phyloP scores from a whole-genome alignment of 92 coral and sea anemone genomes.

The Siderastrea siderea region DNA sequence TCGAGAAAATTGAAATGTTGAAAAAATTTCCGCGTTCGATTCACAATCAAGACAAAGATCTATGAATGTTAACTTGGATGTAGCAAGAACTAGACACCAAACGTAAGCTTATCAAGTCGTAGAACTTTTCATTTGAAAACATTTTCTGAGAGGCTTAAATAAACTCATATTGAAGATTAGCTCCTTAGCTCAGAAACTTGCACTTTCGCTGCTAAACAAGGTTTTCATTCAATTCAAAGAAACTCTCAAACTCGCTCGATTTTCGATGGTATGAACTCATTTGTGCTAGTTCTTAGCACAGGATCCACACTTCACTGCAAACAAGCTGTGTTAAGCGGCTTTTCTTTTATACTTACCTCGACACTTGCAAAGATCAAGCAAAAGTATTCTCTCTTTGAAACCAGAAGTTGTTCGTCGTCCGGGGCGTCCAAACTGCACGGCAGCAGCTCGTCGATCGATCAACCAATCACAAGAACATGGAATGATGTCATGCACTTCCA shows the following conservation, averaged over 20 bases:
- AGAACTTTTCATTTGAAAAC: too few relatives aligned
- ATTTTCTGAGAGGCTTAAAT: not conserved
- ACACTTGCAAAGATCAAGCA: not conserved
- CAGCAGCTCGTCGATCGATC: not conserved
- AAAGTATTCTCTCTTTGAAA: not conserved
- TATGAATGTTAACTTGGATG: too few relatives aligned
- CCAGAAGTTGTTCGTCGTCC: not conserved
- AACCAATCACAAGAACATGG: not conserved
- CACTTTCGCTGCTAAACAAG: too few relatives aligned
- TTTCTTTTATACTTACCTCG: not conserved
- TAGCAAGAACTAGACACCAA: too few relatives aligned
- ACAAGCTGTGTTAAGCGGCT: not conserved
- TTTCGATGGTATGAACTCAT: not conserved
- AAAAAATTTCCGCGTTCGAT: too few relatives aligned
- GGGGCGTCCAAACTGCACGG: constrained; percentile 1
- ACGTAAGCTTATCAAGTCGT: too few relatives aligned
- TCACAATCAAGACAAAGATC: too few relatives aligned
- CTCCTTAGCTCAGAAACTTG: too few relatives aligned
- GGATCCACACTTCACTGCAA: not conserved
- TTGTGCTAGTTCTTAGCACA: not conserved
- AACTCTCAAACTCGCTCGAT: not conserved
- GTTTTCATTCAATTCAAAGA: too few relatives aligned
- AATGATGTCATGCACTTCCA: not conserved
- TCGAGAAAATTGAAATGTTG: too few relatives aligned
- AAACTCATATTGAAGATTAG: too few relatives aligned